Evolutionary conservation across 1,140 invertebrate species (phyloP), one percentile per base, ranked within the genome.

Genomic region (Scaptomyza graminum): DNA sequence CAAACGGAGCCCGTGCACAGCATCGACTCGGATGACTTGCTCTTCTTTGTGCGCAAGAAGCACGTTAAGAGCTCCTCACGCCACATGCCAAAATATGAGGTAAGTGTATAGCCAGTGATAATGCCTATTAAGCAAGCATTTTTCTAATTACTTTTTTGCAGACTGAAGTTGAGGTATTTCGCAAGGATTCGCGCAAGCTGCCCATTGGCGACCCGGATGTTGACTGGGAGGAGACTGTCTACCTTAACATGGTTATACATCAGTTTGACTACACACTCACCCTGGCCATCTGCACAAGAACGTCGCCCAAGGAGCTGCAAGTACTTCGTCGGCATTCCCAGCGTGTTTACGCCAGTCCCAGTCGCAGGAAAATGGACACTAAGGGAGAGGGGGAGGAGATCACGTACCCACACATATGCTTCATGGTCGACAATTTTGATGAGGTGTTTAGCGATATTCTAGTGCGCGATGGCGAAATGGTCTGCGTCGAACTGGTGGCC

Each of bases 151-250:
- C n/a, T n/a, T n/a, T 43, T 43, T 59, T 50, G 1, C 8, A 97
- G 95, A 97, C 97, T 75, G 96, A 97, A 91, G 96, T 99, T 64
- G 97, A 98, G 92, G 96, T 99, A 25, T 99, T 98, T 93, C 95
- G 98, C 59, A 97, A 98, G 92, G 97, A 99, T 92, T 99, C 98
- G 81, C 96, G 97, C 91, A 99, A 99, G 92, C 93, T 99, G 80
- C 98, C 98, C 31, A 96, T 97, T 77, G 97, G 97, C 56, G 98
- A 99, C 93, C 96, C 96, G 18, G 96, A 97, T 88, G 96, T 99
- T 79, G 98, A 99, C 93, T 99, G 98, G 98, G 98, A 99, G 93
- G 98, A 99, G 94, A 99, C 98, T 50, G 98, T 99, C 65, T 99
- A 99, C 93, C 94, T 99, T 50, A 99, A 99, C 93, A 94, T 99